Conservation (phyloP, 2,113 vertebrate genomes). For the Colaptes auratus region DNA sequence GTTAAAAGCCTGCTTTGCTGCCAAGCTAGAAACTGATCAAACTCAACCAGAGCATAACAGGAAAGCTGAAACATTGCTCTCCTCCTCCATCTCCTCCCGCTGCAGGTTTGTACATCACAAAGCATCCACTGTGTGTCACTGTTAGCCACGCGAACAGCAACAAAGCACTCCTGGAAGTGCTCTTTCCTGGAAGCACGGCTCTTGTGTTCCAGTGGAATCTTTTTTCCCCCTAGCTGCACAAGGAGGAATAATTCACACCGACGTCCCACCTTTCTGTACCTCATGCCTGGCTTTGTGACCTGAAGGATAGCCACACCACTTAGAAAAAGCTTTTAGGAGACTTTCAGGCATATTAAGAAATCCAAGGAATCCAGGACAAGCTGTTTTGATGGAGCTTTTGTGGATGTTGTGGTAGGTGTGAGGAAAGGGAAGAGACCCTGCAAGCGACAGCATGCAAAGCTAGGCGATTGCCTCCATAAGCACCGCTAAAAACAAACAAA, state of each 20-base stretch:
- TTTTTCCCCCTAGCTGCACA: background rate
- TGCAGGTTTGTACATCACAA: background rate
- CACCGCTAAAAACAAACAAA: background rate
- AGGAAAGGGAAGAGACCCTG: background rate
- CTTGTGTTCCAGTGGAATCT: background rate
- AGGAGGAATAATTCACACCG: background rate
- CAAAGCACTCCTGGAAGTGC: background rate
- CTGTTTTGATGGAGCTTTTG: background rate
- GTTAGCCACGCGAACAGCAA: background rate
- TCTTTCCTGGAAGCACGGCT: background rate
- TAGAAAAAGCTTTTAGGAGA: background rate
- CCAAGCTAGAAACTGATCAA: background rate
- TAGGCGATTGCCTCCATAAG: background rate
- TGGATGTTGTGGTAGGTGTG: background rate
- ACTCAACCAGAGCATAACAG: background rate
- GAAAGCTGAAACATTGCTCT: background rate
- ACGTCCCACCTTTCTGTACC: background rate
- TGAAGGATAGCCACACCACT: background rate
- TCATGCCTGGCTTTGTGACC: background rate
- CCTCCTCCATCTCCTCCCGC: background rate
- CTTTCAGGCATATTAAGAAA: background rate
- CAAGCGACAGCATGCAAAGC: background rate
- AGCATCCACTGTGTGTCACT: slow-evolving; percentile 63
- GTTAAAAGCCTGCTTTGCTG: background rate
- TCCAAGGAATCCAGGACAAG: background rate